Base-by-base conservation (phyloP, 2,888 invertebrate genomes). In the Melanophora roralis region DNA sequence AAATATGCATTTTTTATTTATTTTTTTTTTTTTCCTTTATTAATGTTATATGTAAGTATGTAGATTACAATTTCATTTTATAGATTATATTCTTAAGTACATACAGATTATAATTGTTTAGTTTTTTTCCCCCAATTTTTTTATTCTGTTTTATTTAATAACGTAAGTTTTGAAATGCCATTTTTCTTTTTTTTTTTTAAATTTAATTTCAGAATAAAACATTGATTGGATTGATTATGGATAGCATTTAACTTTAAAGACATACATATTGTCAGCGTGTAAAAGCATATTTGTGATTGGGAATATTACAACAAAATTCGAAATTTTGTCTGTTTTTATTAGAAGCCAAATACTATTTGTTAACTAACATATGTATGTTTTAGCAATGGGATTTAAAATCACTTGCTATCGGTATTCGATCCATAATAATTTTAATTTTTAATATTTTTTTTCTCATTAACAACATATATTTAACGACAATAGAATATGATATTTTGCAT, bases 391-490 rank as follows among this genome's bases (percentile, higher is more conserved):
- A n/a, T n/a, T n/a, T n/a, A n/a, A n/a, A n/a, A n/a, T n/a, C n/a
- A n/a, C n/a, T n/a, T n/a, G n/a, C n/a, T n/a, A n/a, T n/a, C n/a
- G n/a, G n/a, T n/a, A n/a, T n/a, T n/a, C n/a, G n/a, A n/a, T n/a
- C n/a, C n/a, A n/a, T n/a, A n/a, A n/a, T n/a, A n/a, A n/a, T n/a
- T n/a, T n/a, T n/a, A 79, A 73, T 73, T 45, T 36, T 38, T 6
- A 64, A 57, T 72, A 68, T 67, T 67, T 59, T 74, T 53, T 1
- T 51, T 43, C 51, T 64, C 21, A 60, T 36, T 72, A 80, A 76
- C 80, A 80, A 76, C 80, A 68, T 62, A 76, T 68, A 79, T 72
- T 67, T 57, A 80, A 80, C 80, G 38, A 68, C 62, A 64, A 49
- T 59, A 59, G 51, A 23, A 36, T 49, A 51, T 57, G 59, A 59